Base-by-base conservation (phyloP, 1,140 invertebrate genomes). In the Anthonomus grandis region DNA sequence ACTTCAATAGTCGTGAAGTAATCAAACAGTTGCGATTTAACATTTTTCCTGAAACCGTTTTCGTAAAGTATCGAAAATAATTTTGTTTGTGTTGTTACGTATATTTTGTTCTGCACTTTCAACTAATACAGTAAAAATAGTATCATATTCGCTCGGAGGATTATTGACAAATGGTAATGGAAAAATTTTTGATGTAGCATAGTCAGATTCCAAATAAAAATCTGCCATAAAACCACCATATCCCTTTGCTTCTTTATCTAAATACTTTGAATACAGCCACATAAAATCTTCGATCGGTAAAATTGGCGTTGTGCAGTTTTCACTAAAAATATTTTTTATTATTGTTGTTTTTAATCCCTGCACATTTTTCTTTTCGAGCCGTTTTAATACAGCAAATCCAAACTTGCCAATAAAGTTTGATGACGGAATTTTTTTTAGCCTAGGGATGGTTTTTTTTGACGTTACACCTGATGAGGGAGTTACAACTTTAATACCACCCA, bases 71-170 rank as follows among this genome's bases (percentile, higher is more conserved):
- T n/a, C n/a, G n/a, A n/a, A n/a, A n/a, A n/a, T n/a, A n/a, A n/a
- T n/a, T n/a, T n/a, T n/a, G n/a, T n/a, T n/a, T n/a, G n/a, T n/a
- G n/a, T n/a, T n/a, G n/a, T n/a, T n/a, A n/a, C n/a, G n/a, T n/a
- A n/a, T n/a, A n/a, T n/a, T n/a, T 39, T 51, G 18, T 39, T 39
- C 6, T 24, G 48, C 31, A 3, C 36, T 37, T 39, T 39, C 34
- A 10, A 39, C 21, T 22, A 51, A 39, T 23, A 23, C 23, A 39
- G 48, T 38, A 38, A 51, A 51, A 51, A 51, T 39, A 0, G 18
- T 51, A 51, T 51, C 18, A 25, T 39, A 51, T 31, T 51, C 48
- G 41, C 36, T 51, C 36, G 48, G 48, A 37, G 47, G 47, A 50
- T 50, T 50, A 36, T 50, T 50, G 36, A 37, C 38, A 50, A 50